A percentile compares a stretch with the other conserved stretches of the same genome.
phyloP scores from a whole-genome alignment of 2,113 vertebrate genomes.

The Reinhardtius hippoglossoides region DNA sequence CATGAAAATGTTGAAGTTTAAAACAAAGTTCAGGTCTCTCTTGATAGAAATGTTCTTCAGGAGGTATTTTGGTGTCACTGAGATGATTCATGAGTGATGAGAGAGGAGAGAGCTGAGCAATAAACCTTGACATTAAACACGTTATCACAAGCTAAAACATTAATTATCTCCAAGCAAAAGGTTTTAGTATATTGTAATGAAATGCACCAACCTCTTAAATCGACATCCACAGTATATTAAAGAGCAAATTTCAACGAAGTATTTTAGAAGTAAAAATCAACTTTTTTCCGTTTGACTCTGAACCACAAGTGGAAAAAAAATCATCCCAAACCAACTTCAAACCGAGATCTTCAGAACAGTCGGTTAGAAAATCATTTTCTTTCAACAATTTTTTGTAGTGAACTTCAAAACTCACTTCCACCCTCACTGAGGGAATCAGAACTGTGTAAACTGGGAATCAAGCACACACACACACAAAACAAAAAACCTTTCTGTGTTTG shows the following conservation, averaged over 20 bases:
- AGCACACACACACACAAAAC: conserved; percentile 8
- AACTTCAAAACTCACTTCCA: conserved; percentile 17
- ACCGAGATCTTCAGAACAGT: conserved; percentile 14
- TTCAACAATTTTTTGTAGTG: conserved; percentile 18
- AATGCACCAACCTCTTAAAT: background rate
- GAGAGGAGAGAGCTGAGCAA: too few species aligned
- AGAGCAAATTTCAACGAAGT: background rate
- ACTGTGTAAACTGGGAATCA: conserved; percentile 10
- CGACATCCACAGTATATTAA: background rate
- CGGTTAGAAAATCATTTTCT: conserved; percentile 19
- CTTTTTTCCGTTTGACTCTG: background rate
- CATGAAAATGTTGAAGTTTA: too few species aligned
- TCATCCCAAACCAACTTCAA: conserved; percentile 22
- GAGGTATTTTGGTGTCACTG: too few species aligned
- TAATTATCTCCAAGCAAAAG: too few species aligned
- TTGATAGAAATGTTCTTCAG: too few species aligned
- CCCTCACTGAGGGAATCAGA: conserved; percentile 21
- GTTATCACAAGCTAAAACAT: too few species aligned
- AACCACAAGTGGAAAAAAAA: conserved; percentile 9
- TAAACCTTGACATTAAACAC: too few species aligned
- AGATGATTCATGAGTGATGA: too few species aligned
- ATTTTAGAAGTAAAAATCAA: background rate
- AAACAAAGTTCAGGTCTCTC: too few species aligned
- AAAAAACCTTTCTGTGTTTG: background rate
- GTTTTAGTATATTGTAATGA: too few species aligned